These are phyloP conservation scores for Stegodyphus mimosarum DNA, from an alignment of 1,140 invertebrate genomes.

Conservation along the genomic window DNA sequence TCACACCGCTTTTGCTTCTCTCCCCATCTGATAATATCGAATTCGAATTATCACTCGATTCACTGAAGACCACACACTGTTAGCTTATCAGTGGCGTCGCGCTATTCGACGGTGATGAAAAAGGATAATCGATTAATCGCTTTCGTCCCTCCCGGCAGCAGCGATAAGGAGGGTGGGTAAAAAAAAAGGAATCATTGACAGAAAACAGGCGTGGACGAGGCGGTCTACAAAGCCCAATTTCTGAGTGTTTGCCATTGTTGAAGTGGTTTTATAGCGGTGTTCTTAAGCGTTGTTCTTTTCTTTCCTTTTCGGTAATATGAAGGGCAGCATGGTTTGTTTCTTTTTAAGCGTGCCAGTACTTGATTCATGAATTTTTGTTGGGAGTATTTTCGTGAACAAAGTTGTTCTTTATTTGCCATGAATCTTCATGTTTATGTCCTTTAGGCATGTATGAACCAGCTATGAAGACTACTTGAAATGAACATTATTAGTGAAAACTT, in stretches of 20 bases:
- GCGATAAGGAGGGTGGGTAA: conserved; percentile 23
- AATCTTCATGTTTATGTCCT: too few relatives aligned
- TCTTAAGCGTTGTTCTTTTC: too few relatives aligned
- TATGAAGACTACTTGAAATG: too few relatives aligned
- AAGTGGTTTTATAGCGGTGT: neutral
- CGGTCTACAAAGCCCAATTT: conserved; percentile 18
- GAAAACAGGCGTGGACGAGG: conserved; percentile 48
- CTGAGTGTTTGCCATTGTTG: conserved; percentile 41
- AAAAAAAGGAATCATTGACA: conserved; percentile 31
- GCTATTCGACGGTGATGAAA: conserved; percentile 21
- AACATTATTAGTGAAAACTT: too few relatives aligned
- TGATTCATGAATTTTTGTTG: too few relatives aligned
- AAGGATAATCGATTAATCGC: conserved; percentile 40
- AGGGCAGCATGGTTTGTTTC: too few relatives aligned
- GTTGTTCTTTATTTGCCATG: too few relatives aligned
- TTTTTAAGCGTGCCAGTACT: too few relatives aligned
- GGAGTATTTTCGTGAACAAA: too few relatives aligned
- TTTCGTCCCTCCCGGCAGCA: neutral
- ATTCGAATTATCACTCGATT: conserved; percentile 45
- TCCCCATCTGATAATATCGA: conserved; percentile 14
- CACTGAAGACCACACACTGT: conserved; percentile 18
- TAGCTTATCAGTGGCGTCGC: conserved; percentile 7
- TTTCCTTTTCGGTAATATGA: too few relatives aligned
- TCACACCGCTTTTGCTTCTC: neutral
- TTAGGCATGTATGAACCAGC: too few relatives aligned